Percentiles rank a stretch among this genome's conserved stretches.
Evolutionary conservation across 2,797 vertebrate species (phyloP).

Genomic region (Prunella strophiata): DNA sequence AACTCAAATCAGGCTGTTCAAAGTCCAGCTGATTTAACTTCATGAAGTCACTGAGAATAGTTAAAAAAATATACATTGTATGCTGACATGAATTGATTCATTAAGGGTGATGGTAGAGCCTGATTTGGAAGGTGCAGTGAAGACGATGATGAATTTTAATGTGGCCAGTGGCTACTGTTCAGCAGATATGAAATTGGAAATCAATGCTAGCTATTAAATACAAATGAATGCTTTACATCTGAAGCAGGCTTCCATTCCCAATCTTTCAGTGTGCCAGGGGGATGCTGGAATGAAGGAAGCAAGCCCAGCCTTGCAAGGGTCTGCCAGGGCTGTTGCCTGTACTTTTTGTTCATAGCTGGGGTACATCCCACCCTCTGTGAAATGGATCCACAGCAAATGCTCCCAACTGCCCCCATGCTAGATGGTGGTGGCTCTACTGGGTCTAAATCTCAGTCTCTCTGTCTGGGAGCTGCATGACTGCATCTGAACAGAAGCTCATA

Average conservation of each 20-base stretch:
- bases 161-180: constrained; percentile 38
- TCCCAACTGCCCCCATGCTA: neutral
- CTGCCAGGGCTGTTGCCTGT: neutral
- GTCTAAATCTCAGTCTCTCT: neutral
- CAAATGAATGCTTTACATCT: constrained; percentile 22
- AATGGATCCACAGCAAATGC: neutral
- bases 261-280: neutral
- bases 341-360: neutral
- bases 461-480: neutral
- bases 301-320: neutral
- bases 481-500: neutral
- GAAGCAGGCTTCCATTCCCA: constrained; percentile 1
- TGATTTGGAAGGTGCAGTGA: constrained; percentile 36
- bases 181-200: constrained; percentile 65
- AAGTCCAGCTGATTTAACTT: constrained; percentile 30
- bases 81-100: constrained; percentile 24
- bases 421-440: neutral
- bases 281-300: neutral
- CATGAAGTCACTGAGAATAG: neutral
- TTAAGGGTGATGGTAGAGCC: neutral
- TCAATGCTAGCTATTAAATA: constrained; percentile 62
- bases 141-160: constrained; percentile 62
- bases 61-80: constrained; percentile 3
- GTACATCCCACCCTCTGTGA: neutral
- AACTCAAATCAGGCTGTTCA: neutral